Evolutionary conservation across 2,797 vertebrate species (phyloP).

Genomic region (Tokudaia muenninki): DNA sequence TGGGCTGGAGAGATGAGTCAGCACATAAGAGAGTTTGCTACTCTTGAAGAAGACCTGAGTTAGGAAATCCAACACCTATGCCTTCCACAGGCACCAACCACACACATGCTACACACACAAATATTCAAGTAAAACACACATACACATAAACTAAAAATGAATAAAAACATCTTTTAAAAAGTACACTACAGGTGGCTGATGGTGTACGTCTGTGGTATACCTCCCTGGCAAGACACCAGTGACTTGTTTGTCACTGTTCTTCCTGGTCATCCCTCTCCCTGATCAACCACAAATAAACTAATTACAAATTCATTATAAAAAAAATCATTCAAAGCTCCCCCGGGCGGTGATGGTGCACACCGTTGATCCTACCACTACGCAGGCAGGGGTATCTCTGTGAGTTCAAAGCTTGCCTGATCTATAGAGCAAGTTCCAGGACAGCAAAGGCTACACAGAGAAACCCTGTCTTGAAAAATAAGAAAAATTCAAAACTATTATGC

Average conservation of each 20-base stretch:
- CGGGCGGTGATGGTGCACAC: neutral
- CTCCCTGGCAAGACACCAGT: neutral
- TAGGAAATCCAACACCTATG: neutral
- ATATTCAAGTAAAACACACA: neutral
- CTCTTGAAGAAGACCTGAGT: neutral
- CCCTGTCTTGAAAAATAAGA: neutral
- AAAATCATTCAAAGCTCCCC: neutral
- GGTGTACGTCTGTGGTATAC: neutral
- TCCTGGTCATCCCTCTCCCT: neutral
- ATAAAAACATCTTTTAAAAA: neutral
- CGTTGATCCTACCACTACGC: neutral
- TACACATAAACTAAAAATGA: neutral
- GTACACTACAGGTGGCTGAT: too few species aligned
- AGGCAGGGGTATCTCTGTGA: neutral
- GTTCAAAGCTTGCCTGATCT: neutral
- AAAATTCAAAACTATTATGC: too few species aligned
- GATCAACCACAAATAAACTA: neutral
- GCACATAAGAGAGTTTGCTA: too few species aligned
- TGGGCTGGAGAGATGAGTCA: neutral
- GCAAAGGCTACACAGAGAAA: neutral
- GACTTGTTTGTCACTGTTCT: neutral
- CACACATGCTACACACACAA: neutral
- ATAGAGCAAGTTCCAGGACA: neutral
- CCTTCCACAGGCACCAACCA: neutral
- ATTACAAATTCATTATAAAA: neutral